Base-by-base conservation (phyloP, 1,140 invertebrate species). In the Rhagoletis pomonella region DNA sequence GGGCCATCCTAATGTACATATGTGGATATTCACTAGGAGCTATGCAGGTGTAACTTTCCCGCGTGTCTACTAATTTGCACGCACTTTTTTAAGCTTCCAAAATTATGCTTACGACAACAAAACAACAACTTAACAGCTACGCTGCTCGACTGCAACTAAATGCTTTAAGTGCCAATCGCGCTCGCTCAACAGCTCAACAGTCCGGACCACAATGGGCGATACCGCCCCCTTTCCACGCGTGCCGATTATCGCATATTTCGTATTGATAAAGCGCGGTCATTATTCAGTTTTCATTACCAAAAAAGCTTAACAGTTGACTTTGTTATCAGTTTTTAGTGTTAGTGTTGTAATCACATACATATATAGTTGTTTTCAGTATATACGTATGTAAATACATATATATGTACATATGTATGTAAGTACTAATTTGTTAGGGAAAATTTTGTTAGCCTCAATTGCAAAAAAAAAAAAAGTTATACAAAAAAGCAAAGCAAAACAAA, bases 231-330 rank as follows among this genome's bases (percentile, higher is more conserved):
- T 62, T 4, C 60, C 65, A 12, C 29, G 29, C 29, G 29, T 29
- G 29, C 65, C 3, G 42, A 67, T 19, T 19, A 19, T 3, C 62
- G 62, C 17, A 19, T 67, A 67, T 67, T 67, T 67, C 12, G 29
- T 29, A 67, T 67, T 67, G 65, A 67, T 67, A 67, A 67, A 1
- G 65, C 65, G 42, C 14, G 65, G 65, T 67, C 65, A 67, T 67
- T 67, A 67, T 67, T 29, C 39, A 67, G 29, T 67, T 67, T 67
- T 67, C 65, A 67, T 42, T 67, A 67, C 65, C 65, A 67, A 67
- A 62, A 62, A 62, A 62, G 14, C 4, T 6, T 29, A 7, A 39
- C 14, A 67, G 65, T 19, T 42, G 29, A 10, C 29, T 9, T 12
- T 39, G 10, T 39, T 67, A 67, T 67, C 65, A 67, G 65, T 67